Conservation (phyloP, 2,797 vertebrate genomes). For the Onychomys torridus region DNA sequence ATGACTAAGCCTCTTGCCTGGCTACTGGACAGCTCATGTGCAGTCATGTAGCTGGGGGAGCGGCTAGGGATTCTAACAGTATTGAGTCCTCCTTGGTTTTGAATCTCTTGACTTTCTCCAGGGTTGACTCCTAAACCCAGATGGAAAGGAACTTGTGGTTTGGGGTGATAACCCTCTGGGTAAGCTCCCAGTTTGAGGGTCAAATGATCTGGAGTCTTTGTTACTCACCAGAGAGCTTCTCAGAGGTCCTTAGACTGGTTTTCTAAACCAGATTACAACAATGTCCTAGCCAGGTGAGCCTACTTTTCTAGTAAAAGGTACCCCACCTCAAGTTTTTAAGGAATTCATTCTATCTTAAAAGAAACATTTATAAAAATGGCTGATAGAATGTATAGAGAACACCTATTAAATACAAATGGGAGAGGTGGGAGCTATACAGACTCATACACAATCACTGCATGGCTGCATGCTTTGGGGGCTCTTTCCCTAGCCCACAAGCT, state of each 20-base stretch:
- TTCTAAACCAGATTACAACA: constrained; percentile 52
- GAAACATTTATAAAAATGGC: constrained; percentile 65
- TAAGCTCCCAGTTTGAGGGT: background rate
- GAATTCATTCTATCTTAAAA: constrained; percentile 67
- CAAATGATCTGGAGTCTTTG: background rate
- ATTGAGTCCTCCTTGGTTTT: background rate
- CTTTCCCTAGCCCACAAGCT: background rate
- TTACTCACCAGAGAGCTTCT: background rate
- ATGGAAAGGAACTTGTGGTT: background rate
- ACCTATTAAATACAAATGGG: background rate
- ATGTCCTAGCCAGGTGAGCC: background rate
- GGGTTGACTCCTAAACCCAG: background rate
- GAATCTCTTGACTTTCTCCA: background rate
- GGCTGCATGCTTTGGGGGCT: background rate
- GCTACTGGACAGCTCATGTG: too few species aligned
- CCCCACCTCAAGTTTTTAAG: background rate
- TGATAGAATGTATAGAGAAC: background rate
- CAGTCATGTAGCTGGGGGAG: too few species aligned
- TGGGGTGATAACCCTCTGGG: background rate
- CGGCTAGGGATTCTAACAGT: too few species aligned
- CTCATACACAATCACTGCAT: background rate
- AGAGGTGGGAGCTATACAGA: background rate
- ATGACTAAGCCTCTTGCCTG: too few species aligned
- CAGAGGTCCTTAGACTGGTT: background rate
- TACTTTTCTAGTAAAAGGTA: constrained; percentile 34